Evolutionary conservation across 1,140 invertebrate genomes (phyloP), one percentile per base, ranked within the genome.

Genomic region (Lasaia peninsularis): DNA sequence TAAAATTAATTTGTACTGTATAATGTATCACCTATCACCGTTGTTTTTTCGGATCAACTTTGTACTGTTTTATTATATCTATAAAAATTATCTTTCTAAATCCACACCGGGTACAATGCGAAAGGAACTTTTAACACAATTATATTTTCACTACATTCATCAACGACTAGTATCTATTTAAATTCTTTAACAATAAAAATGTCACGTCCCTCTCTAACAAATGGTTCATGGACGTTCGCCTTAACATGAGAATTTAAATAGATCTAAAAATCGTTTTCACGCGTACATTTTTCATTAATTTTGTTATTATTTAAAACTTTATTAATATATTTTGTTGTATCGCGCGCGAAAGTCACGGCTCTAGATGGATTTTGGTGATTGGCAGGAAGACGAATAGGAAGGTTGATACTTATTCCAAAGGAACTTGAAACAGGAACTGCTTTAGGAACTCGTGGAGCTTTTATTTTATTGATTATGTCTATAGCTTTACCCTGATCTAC

Each of bases 251-350:
- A 81, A 71, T 65, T 67, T 69, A 63, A 49, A 71, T 61, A 56
- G 56, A 65, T 40, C 21, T 55, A 61, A 37, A 44, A 64, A 70
- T 81, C 78, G 65, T 62, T 53, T 69, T 60, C 81, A 78, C 75
- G 77, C 77, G 71, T 82, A 85, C 79, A 86, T 75, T 80, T 76
- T 82, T 84, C 80, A 75, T 82, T 86, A 68, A 76, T 80, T 82
- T 86, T 81, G 72, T 86, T 86, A 80, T 80, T 83, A 86, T 85
- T 88, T 88, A 87, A 86, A 87, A 87, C 82, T 63, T 88, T 88
- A 88, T 83, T 81, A 85, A 88, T 87, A 88, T 87, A 87, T 86
- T 88, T 86, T 88, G 86, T 87, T 88, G 86, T 88, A 80, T 63
- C 60, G 77, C 71, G 82, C 80, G 76, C 56, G 57, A 56, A 28